Evolutionary conservation across 2,113 vertebrate species (phyloP).

Genomic region (Syngnathus floridae): DNA sequence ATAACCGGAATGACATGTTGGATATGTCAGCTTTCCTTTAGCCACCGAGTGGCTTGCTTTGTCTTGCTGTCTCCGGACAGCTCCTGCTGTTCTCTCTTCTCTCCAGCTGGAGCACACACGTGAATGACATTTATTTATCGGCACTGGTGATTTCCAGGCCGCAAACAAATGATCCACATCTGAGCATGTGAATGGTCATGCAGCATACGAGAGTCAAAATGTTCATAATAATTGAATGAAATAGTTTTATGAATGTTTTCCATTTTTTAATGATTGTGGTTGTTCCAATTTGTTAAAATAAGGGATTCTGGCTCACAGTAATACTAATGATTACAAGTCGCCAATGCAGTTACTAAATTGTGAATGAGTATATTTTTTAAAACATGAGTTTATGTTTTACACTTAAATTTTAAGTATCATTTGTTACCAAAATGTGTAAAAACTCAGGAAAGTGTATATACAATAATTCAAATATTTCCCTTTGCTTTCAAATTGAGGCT

Average conservation of each 20-base stretch:
- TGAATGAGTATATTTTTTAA: not conserved
- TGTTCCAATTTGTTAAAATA: not conserved
- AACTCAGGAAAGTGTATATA: conserved; percentile 16
- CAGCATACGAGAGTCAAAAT: not conserved
- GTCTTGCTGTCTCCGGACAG: conserved; percentile 7
- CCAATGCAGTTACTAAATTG: not conserved
- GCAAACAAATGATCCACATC: conserved; percentile 29
- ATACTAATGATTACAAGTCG: not conserved
- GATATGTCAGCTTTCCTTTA: conserved; percentile 25
- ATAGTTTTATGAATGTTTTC: conserved; percentile 11
- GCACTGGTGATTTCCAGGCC: conserved; percentile 27
- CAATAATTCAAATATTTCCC: not conserved
- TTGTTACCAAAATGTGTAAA: conserved; percentile 18
- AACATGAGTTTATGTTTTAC: not conserved
- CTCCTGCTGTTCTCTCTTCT: conserved; percentile 15
- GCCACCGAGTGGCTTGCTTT: conserved; percentile 38
- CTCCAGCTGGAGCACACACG: conserved; percentile 16
- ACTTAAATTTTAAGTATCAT: conserved; percentile 2
- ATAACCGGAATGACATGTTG: conserved; percentile 8
- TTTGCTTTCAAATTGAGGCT: conserved; percentile 7
- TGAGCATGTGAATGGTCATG: conserved; percentile 18
- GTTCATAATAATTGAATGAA: not conserved
- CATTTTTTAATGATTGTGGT: not conserved
- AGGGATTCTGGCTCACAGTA: not conserved
- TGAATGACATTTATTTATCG: conserved; percentile 48